These are phyloP conservation scores for Ciconia stormi DNA, from an alignment of 2,113 vertebrate genomes.

Conservation along the genomic window DNA sequence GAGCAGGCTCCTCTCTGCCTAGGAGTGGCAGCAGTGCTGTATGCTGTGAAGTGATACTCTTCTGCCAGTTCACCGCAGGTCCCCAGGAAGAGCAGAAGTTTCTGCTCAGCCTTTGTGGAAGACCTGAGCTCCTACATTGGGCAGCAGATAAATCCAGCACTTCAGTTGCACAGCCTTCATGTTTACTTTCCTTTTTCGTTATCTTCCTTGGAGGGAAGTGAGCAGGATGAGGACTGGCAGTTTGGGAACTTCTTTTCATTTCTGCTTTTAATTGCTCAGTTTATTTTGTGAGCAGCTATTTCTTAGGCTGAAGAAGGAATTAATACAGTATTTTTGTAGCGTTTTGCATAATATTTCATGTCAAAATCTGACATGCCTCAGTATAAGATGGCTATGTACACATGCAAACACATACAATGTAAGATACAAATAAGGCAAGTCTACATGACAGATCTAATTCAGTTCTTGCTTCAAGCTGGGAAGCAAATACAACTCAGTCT, in stretches of 20 bases:
- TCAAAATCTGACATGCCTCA: not conserved
- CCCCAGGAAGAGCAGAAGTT: not conserved
- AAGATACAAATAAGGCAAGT: not conserved
- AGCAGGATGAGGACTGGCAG: not conserved
- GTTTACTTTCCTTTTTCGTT: not conserved
- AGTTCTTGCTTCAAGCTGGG: not conserved
- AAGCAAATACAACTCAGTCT: not conserved
- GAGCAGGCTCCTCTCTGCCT: not conserved
- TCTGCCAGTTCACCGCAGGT: not conserved
- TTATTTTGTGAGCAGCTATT: not conserved
- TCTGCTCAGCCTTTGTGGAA: not conserved
- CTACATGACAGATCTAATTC: not conserved
- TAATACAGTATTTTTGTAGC: not conserved
- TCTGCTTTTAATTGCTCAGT: not conserved
- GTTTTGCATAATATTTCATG: not conserved
- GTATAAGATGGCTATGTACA: not conserved
- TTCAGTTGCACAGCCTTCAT: rapidly evolving
- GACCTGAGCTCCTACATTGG: not conserved
- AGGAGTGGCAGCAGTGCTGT: rapidly evolving
- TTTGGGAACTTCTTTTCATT: not conserved
- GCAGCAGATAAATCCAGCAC: not conserved
- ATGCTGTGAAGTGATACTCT: not conserved
- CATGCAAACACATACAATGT: not conserved
- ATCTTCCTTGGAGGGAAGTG: not conserved
- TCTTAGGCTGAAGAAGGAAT: not conserved